Percentiles rank a stretch among this genome's conserved stretches.
Evolutionary conservation across 2,113 vertebrate genomes (phyloP).

Genomic region (Microcebus ravelobensis): DNA sequence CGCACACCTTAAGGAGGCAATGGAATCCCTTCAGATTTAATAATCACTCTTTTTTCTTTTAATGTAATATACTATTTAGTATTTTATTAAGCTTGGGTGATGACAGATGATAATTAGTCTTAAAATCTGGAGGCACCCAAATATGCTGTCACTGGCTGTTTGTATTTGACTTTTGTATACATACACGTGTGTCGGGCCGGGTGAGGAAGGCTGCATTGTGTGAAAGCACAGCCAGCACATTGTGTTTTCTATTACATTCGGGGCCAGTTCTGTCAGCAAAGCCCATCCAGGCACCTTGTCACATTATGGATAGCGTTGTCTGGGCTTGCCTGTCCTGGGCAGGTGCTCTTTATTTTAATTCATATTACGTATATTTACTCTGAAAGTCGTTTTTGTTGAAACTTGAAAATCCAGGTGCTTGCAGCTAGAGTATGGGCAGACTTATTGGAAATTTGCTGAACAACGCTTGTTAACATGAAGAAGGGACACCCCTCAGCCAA

Average conservation of each 20-base stretch:
- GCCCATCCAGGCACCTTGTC: constrained; percentile 64
- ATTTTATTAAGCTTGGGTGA: constrained; percentile 52
- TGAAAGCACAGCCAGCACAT: background rate
- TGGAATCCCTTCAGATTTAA: background rate
- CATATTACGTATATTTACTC: constrained; percentile 65
- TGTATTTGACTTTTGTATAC: background rate
- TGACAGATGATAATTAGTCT: constrained; percentile 54
- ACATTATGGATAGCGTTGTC: constrained; percentile 46
- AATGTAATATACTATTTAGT: background rate
- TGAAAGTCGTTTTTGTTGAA: constrained; percentile 74
- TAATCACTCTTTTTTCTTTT: background rate
- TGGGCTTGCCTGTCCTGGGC: constrained; percentile 68
- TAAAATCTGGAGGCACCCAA: constrained; percentile 21
- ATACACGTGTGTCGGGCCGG: background rate
- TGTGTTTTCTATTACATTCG: background rate
- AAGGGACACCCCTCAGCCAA: constrained; percentile 6
- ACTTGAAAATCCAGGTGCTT: constrained; percentile 75
- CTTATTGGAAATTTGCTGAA: constrained; percentile 66
- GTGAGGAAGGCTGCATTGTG: background rate
- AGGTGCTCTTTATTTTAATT: constrained; percentile 76
- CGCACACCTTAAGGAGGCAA: background rate
- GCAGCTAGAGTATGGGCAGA: constrained; percentile 55
- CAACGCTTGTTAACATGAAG: background rate
- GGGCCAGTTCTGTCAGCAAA: constrained; percentile 54
- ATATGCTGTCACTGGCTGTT: background rate